These are phyloP conservation scores for Ochropacha duplaris DNA, from an alignment of 2,888 invertebrate species.

Conservation along the genomic window DNA sequence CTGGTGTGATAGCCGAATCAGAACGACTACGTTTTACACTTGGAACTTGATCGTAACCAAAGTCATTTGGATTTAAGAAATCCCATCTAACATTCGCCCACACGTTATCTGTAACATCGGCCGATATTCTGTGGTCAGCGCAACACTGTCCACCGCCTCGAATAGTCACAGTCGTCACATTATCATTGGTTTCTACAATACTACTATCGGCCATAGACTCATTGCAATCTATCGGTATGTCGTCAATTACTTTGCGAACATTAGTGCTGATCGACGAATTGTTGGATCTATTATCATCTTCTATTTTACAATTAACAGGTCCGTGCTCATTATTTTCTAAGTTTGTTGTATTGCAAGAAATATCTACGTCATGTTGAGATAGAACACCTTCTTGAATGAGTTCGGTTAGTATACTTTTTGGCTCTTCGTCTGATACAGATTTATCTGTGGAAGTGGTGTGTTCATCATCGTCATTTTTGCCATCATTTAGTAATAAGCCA, in stretches of 20 bases:
- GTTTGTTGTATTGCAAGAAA: conserved; percentile 62
- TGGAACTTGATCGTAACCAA: conserved; percentile 72
- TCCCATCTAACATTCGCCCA: conserved; percentile 79
- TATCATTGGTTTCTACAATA: conserved; percentile 61
- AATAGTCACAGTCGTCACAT: conserved; percentile 69
- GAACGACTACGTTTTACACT: conserved; percentile 74
- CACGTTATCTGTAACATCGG: conserved; percentile 72
- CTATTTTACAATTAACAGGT: conserved; percentile 54
- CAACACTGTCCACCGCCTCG: conserved; percentile 72
- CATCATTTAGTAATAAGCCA: conserved; percentile 64
- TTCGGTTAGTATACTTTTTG: conserved; percentile 72
- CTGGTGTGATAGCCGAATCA: conserved; percentile 73
- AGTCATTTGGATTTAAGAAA: conserved; percentile 74
- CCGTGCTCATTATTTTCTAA: conserved; percentile 60
- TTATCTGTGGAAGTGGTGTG: conserved; percentile 41
- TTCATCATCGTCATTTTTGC: conserved; percentile 44
- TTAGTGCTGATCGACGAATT: conserved; percentile 56
- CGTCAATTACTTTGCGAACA: conserved; percentile 68
- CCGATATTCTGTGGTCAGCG: conserved; percentile 74
- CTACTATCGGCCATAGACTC: conserved; percentile 64
- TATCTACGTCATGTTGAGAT: conserved; percentile 72
- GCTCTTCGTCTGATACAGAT: conserved; percentile 49
- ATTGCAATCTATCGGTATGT: conserved; percentile 68
- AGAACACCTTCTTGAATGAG: conserved; percentile 74
- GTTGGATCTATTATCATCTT: conserved; percentile 63